Evolutionary conservation across 1,140 invertebrate species (phyloP), one percentile per base, ranked within the genome.

Genomic region (Himalopsyche phryganea): DNA sequence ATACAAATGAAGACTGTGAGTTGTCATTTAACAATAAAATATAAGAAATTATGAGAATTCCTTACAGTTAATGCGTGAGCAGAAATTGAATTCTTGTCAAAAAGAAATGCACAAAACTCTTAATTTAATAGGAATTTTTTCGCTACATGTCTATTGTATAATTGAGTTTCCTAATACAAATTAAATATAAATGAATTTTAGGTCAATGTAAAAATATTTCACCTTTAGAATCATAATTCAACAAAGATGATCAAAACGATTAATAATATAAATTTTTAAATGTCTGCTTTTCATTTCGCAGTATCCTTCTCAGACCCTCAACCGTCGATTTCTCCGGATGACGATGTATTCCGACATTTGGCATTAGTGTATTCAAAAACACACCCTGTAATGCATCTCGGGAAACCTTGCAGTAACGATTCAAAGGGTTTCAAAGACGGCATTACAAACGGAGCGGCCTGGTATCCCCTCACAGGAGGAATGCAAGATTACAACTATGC

Each of bases 401-500:
- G 75, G 3, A 61, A 69, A 17, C 69, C 69, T 1, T 83, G 80
- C 65, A 63, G 73, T 64, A 66, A n/a, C 54, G 56, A 20, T 55
- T 58, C 51, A 51, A 49, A 11, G 18, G 63, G 10, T n/a, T 83
- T 83, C 64, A 47, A 65, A 17, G 76, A 80, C 62, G 83, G 83
- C 11, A 83, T 82, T 23, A 82, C 80, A 2, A 85, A 85, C 66
- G 83, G 83, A 36, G 83, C 83, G 1, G 70, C 71, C 13, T 84
- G 83, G 83, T 83, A 84, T 68, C 66, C 76, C 3, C 63, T 84
- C 7, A 70, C 70, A 49, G 83, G 83, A 20, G 79, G 82, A 14
- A 84, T 85, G 82, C 84, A 85, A 69, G 85, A 87, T 67, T 87
- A 84, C 68, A 86, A 85, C 68, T 87, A 87, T 66, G 66, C 83